phyloP scores from a whole-genome alignment of 2,113 vertebrate genomes.

The Toxotes jaculatrix region DNA sequence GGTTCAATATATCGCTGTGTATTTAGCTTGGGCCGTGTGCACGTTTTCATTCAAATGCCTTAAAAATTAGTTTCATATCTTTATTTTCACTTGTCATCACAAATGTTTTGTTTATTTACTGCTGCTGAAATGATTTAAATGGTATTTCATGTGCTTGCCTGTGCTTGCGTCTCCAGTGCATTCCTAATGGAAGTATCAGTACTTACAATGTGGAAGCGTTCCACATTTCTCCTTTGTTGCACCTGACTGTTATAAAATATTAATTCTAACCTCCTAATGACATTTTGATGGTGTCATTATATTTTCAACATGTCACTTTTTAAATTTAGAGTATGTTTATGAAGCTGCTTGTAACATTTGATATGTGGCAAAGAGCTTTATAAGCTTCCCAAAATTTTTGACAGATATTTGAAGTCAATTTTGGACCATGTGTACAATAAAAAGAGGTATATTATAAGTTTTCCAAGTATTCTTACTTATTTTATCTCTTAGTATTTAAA shows the following conservation, averaged over 20 bases:
- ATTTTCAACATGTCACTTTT: slow-evolving; percentile 48
- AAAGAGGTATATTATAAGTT: slow-evolving; percentile 23
- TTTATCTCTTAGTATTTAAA: too few species aligned
- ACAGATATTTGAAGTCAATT: slow-evolving; percentile 46
- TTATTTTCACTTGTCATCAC: slow-evolving; percentile 20
- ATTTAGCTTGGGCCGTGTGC: slow-evolving; percentile 11
- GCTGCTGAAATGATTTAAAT: slow-evolving; percentile 46
- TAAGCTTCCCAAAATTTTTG: slow-evolving; percentile 29
- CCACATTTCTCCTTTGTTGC: slow-evolving; percentile 38
- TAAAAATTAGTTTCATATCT: slow-evolving; percentile 28
- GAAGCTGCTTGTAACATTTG: slow-evolving; percentile 39
- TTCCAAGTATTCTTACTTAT: neutral
- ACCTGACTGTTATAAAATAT: slow-evolving; percentile 31
- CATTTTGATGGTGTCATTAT: slow-evolving; percentile 41
- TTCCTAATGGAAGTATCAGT: slow-evolving; percentile 29
- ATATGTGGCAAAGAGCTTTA: slow-evolving; percentile 37
- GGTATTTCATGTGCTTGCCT: slow-evolving; percentile 43
- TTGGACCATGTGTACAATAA: slow-evolving; percentile 52
- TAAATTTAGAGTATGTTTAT: slow-evolving; percentile 33
- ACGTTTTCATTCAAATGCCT: slow-evolving; percentile 70
- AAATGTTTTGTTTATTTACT: slow-evolving; percentile 36
- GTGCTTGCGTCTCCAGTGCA: slow-evolving; percentile 26
- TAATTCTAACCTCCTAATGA: slow-evolving; percentile 5
- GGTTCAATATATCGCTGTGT: neutral
- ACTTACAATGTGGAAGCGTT: slow-evolving; percentile 5